These are phyloP conservation scores for Cottoperca gobio DNA, from an alignment of 2,797 vertebrate genomes.

Conservation along the genomic window DNA sequence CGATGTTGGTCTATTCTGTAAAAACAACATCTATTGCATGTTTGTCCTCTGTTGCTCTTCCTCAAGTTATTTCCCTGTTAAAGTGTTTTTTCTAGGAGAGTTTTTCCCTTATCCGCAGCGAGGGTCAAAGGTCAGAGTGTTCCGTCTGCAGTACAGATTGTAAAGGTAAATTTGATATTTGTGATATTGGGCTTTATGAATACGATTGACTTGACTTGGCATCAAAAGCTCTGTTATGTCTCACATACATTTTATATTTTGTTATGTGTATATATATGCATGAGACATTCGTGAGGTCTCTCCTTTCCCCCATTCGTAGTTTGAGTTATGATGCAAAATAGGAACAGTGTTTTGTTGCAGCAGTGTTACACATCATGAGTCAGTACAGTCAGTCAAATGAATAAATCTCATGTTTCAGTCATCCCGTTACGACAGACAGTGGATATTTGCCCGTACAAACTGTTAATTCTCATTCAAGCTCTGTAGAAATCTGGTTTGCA, in stretches of 20 bases:
- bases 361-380: slow-evolving; percentile 49
- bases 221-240: slow-evolving; percentile 1
- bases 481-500: slow-evolving; percentile 2
- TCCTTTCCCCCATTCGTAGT: slow-evolving; percentile 15
- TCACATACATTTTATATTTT: background rate
- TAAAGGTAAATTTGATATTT: background rate
- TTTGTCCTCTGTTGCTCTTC: background rate
- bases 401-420: slow-evolving; percentile 55
- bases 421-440: slow-evolving; percentile 17
- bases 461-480: slow-evolving; percentile 10
- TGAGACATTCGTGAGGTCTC: slow-evolving; percentile 21
- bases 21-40: too few species aligned
- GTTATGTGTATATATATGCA: slow-evolving; percentile 7
- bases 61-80: background rate
- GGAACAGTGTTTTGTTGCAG: slow-evolving; percentile 33
- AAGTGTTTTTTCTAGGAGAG: background rate
- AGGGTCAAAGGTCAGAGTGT: background rate
- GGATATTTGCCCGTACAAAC: slow-evolving; percentile 21
- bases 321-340: slow-evolving; percentile 43
- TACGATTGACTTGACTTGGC: background rate
- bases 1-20: background rate
- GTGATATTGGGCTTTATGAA: background rate
- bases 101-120: background rate
- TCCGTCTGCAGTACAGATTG: background rate
- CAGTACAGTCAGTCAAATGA: slow-evolving; percentile 40